phyloP scores from a whole-genome alignment of 1,140 invertebrate genomes.

The Stegodyphus mimosarum region DNA sequence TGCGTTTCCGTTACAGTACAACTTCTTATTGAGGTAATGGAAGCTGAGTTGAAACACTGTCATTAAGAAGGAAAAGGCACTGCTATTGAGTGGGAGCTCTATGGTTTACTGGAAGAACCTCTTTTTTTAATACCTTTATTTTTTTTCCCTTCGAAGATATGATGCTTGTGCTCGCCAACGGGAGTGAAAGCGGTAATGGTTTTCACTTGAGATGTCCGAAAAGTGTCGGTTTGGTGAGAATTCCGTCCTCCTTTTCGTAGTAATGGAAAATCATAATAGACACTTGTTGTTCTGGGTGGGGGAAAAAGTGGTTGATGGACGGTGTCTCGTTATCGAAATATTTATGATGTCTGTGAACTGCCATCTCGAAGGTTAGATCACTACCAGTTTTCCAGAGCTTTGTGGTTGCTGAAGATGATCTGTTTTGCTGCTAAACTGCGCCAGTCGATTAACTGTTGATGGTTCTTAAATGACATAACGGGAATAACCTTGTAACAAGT shows the following conservation, averaged over 20 bases:
- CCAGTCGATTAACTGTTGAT: too few relatives aligned
- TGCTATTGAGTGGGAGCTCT: slow-evolving; percentile 15
- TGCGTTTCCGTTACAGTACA: slow-evolving; percentile 30
- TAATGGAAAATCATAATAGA: slow-evolving; percentile 46
- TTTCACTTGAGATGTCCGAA: slow-evolving; percentile 19
- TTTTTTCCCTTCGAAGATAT: slow-evolving; percentile 6
- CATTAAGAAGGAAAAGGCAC: slow-evolving; percentile 11
- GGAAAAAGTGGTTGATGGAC: not conserved
- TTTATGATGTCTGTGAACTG: not conserved
- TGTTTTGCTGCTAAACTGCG: too few relatives aligned
- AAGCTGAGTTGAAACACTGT: slow-evolving; percentile 16
- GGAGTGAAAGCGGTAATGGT: slow-evolving; percentile 35
- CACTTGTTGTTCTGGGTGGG: not conserved
- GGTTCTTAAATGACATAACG: too few relatives aligned
- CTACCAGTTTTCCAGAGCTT: too few relatives aligned
- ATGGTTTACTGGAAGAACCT: slow-evolving; percentile 13
- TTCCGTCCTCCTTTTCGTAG: slow-evolving; percentile 4
- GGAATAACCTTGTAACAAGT: too few relatives aligned
- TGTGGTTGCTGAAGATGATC: too few relatives aligned
- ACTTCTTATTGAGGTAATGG: slow-evolving; percentile 47
- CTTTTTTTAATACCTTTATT: not conserved
- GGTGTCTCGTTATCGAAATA: slow-evolving; percentile 26
- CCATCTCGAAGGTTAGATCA: too few relatives aligned
- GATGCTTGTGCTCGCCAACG: slow-evolving; percentile 16
- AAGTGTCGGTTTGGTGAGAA: slow-evolving; percentile 43